A percentile compares a stretch with the other conserved stretches of the same genome.
Evolutionary conservation across 37 sponge, comb jelly and placozoan genomes (phyloP).

Genomic region (Eunapius fragilis): DNA sequence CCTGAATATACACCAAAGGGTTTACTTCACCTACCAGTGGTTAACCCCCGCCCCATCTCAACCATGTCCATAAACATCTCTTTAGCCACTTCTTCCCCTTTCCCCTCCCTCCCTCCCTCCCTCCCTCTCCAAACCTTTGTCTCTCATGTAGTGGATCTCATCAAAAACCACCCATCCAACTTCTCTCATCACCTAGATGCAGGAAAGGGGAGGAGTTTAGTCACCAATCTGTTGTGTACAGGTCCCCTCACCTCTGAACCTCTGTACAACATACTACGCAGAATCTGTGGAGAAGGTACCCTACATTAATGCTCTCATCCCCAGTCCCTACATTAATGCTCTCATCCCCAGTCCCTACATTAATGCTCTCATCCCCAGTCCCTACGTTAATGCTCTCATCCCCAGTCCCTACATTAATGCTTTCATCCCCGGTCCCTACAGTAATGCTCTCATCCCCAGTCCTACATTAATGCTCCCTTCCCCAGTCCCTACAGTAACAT

Average conservation of each 20-base stretch:
- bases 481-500: too few relatives aligned
- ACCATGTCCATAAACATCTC: neutral
- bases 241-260: constrained; percentile 83
- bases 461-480: too few relatives aligned
- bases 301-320: neutral
- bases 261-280: constrained; percentile 94
- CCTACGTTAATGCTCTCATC: neutral
- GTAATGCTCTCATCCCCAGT: neutral
- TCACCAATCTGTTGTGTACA: neutral
- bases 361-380: neutral
- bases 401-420: neutral
- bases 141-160: constrained; percentile 96
- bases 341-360: neutral
- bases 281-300: constrained; percentile 74
- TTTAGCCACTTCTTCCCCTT: neutral
- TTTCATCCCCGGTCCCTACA: neutral
- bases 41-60: neutral
- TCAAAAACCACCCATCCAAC: constrained; percentile 97
- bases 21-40: neutral
- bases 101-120: neutral
- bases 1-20: too few relatives aligned
- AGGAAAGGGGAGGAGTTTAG: neutral
- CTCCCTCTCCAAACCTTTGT: constrained; percentile 54
- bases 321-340: neutral
- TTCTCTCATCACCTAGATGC: constrained; percentile 91